Conservation (phyloP, 2,113 vertebrate species). For the Camarhynchus parvulus region DNA sequence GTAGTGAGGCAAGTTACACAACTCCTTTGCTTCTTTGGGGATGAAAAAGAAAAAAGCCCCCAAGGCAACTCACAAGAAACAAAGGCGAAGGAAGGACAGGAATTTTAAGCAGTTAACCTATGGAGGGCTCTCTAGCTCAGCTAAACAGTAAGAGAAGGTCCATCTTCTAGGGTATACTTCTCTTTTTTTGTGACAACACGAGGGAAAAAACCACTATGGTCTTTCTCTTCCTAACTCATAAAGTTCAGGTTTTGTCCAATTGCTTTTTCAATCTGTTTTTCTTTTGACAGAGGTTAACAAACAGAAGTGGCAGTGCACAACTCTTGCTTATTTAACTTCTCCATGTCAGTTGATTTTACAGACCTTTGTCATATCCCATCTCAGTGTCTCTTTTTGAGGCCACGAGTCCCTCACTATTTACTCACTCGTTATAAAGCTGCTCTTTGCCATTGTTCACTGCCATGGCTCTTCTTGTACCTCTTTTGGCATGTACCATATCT, state of each 20-base stretch:
- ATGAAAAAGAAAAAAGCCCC: background rate
- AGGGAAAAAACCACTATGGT: background rate
- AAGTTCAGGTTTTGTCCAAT: background rate
- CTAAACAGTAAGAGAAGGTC: background rate
- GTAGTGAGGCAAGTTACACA: background rate
- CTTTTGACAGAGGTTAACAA: background rate
- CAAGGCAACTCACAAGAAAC: background rate
- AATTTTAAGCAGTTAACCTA: background rate
- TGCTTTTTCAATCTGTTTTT: background rate
- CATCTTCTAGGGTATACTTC: background rate
- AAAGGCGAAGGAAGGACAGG: background rate
- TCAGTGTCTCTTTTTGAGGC: background rate
- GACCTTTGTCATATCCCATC: background rate
- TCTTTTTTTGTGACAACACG: background rate
- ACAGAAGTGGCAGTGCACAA: background rate
- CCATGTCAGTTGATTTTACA: background rate
- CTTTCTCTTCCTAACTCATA: background rate
- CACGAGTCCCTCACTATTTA: background rate
- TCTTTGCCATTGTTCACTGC: background rate
- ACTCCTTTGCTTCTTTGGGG: background rate
- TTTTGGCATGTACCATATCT: background rate
- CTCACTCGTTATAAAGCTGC: background rate
- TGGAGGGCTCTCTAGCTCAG: background rate
- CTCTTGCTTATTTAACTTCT: background rate
- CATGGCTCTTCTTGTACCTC: background rate